Evolutionary conservation across 2,797 vertebrate genomes (phyloP).

Genomic region (Coregonus sp.): DNA sequence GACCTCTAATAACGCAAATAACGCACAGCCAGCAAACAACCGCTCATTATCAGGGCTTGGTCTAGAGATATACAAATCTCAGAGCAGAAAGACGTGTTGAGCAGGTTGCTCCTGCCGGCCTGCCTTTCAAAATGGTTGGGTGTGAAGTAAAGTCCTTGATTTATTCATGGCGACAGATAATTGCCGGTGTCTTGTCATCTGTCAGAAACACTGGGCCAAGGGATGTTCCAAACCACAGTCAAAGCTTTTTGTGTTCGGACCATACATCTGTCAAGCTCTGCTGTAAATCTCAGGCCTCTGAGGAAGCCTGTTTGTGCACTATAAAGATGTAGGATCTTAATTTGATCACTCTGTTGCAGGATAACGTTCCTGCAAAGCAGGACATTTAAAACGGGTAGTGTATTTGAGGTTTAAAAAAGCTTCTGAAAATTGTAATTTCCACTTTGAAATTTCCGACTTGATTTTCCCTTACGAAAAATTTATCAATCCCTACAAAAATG

Average conservation of each 20-base stretch:
- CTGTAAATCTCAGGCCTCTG: slow-evolving; percentile 70
- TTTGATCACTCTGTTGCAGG: no score
- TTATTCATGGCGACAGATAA: slow-evolving; percentile 64
- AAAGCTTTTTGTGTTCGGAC: slow-evolving; percentile 43
- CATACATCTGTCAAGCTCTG: slow-evolving; percentile 74
- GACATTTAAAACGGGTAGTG: no score
- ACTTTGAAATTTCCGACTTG: no score
- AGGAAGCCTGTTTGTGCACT: slow-evolving; percentile 23
- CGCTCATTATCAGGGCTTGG: slow-evolving; percentile 32
- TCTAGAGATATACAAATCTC: slow-evolving; percentile 25
- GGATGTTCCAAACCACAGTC: slow-evolving; percentile 50
- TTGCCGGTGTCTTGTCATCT: slow-evolving; percentile 53
- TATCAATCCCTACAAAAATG: no score
- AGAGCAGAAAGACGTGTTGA: slow-evolving; percentile 5
- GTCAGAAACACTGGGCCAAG: slow-evolving; percentile 44
- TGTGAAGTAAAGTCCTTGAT: slow-evolving; percentile 45
- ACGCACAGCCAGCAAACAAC: slow-evolving; percentile 28
- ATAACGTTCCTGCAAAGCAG: no score
- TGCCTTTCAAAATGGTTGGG: slow-evolving; percentile 9
- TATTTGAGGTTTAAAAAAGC: no score
- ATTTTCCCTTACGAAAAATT: no score
- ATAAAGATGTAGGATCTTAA: background rate
- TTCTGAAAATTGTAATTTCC: no score
- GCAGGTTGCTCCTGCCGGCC: background rate
- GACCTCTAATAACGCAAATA: slow-evolving; percentile 22